These are phyloP conservation scores for Petrolisthes manimaculis DNA, from an alignment of 2,888 invertebrate genomes.

Conservation along the genomic window DNA sequence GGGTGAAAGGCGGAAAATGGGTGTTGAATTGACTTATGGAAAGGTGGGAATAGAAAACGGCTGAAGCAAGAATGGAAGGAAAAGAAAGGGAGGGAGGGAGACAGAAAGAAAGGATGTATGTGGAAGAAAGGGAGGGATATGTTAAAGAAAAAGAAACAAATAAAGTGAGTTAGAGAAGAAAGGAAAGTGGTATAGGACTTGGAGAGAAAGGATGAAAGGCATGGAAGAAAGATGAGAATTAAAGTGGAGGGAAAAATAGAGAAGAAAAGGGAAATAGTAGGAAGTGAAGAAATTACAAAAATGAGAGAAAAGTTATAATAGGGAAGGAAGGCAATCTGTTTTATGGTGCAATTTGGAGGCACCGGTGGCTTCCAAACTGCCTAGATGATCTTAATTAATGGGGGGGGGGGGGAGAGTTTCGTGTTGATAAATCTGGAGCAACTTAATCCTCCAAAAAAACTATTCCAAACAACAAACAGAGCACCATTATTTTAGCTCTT, in stretches of 20 bases:
- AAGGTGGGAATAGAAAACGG: neutral
- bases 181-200: neutral
- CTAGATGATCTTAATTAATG: too few relatives aligned
- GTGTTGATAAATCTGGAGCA: too few relatives aligned
- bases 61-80: neutral
- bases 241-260: neutral
- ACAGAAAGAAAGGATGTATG: neutral
- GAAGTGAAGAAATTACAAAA: neutral
- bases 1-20: neutral
- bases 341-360: too few relatives aligned
- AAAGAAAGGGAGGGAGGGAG: conserved; percentile 16
- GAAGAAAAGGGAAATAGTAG: too few relatives aligned
- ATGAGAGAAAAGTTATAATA: neutral
- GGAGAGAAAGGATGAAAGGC: neutral
- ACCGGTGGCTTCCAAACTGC: too few relatives aligned
- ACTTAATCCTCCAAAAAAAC: too few relatives aligned
- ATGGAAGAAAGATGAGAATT: neutral
- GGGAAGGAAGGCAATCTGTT: neutral
- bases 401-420: too few relatives aligned
- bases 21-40: neutral
- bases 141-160: neutral
- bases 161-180: neutral
- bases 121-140: neutral
- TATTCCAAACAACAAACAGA: too few relatives aligned
- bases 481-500: too few relatives aligned